Evolutionary conservation across 2,113 vertebrate species (phyloP).

Genomic region (Phylloscopus trochiloides): DNA sequence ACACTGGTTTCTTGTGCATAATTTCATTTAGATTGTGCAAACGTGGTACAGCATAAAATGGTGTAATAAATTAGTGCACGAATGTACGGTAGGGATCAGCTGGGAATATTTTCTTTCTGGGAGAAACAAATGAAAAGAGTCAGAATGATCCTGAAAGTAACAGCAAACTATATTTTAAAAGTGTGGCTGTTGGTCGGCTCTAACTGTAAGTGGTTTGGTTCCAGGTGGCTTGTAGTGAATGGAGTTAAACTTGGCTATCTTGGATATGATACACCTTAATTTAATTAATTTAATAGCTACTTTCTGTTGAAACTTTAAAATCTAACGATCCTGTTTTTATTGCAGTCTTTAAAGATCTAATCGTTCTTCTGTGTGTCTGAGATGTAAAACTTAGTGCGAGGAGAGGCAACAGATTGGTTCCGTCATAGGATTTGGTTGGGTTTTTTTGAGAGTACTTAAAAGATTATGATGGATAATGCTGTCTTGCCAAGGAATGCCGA

Average conservation of each 20-base stretch:
- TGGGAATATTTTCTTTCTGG: neutral
- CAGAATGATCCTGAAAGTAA: neutral
- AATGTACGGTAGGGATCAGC: neutral
- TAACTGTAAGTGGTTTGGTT: neutral
- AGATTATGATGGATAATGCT: conserved; percentile 81
- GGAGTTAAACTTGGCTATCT: conserved; percentile 8
- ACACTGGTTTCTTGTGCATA: neutral
- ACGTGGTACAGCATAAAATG: neutral
- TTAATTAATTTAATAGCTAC: conserved; percentile 70
- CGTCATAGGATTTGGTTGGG: conserved; percentile 61
- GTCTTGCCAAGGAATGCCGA: conserved; percentile 76
- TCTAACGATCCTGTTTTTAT: conserved; percentile 62
- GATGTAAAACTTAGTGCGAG: conserved; percentile 34
- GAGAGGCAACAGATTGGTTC: conserved; percentile 75
- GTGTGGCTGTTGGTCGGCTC: neutral
- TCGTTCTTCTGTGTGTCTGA: conserved; percentile 51
- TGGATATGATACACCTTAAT: conserved; percentile 25
- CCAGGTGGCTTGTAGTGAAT: neutral
- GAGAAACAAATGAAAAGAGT: neutral
- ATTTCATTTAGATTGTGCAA: neutral
- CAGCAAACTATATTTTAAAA: neutral
- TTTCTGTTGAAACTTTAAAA: conserved; percentile 73
- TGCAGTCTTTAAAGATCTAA: conserved; percentile 64
- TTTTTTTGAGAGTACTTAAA: conserved; percentile 73
- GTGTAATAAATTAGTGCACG: neutral